These are phyloP conservation scores for Tribolium freemani DNA, from an alignment of 2,888 invertebrate genomes.

Conservation along the genomic window DNA sequence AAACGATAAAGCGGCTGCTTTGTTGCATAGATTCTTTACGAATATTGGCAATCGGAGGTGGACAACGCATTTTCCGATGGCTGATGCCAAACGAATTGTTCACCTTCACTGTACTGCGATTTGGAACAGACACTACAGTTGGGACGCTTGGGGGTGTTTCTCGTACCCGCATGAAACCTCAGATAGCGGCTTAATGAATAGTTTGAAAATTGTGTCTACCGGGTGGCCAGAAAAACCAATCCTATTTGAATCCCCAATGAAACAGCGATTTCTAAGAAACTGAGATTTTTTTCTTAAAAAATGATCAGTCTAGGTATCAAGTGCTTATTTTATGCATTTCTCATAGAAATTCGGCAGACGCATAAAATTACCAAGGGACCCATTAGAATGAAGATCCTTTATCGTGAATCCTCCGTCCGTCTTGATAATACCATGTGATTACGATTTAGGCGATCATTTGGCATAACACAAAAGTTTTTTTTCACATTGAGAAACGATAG, in stretches of 20 bases:
- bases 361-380: slow-evolving; percentile 25
- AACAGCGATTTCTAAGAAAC: too few relatives aligned
- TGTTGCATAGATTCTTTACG: slow-evolving; percentile 26
- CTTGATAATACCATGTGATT: slow-evolving; percentile 10
- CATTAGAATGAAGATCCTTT: slow-evolving; percentile 11
- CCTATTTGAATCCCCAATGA: too few relatives aligned
- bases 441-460: slow-evolving; percentile 7
- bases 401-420: slow-evolving; percentile 22
- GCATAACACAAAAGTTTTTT: slow-evolving; percentile 25
- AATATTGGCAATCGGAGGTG: slow-evolving; percentile 18
- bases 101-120: too few relatives aligned
- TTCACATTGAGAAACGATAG: slow-evolving; percentile 9
- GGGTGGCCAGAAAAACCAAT: background rate
- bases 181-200: too few relatives aligned
- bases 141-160: too few relatives aligned
- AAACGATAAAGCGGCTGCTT: slow-evolving; percentile 32
- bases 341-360: background rate
- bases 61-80: too few relatives aligned
- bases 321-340: background rate
- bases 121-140: too few relatives aligned
- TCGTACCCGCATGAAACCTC: too few relatives aligned
- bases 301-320: background rate
- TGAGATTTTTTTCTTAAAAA: too few relatives aligned
- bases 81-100: too few relatives aligned
- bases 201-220: too few relatives aligned